These are phyloP conservation scores for Zoanthus sansibaricus DNA, from an alignment of 92 coral and sea anemone species.

Conservation along the genomic window DNA sequence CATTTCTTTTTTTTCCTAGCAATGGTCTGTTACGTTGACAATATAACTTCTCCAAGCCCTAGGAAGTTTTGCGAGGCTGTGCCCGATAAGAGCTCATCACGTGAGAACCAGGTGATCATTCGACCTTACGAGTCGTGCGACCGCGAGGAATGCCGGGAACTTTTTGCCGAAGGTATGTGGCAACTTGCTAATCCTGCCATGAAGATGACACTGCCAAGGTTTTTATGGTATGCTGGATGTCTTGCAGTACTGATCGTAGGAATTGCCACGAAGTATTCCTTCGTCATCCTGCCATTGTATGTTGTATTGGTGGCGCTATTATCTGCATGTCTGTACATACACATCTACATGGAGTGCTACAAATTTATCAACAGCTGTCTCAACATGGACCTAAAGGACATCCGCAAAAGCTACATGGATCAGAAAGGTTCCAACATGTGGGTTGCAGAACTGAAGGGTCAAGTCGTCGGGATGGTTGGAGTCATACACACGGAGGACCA, in stretches of 20 bases:
- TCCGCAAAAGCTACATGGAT: conserved; percentile 65
- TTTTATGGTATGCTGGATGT: conserved; percentile 58
- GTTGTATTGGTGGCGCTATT: conserved; percentile 53
- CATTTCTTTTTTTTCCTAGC: background rate
- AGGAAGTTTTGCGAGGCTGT: background rate
- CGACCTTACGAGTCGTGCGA: conserved; percentile 73
- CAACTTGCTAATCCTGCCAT: conserved; percentile 72
- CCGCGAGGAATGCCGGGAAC: conserved; percentile 67
- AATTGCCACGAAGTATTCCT: conserved; percentile 66
- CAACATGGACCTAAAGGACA: conserved; percentile 71
- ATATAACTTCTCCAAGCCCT: background rate
- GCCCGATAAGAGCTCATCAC: background rate
- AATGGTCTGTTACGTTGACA: conserved; percentile 26
- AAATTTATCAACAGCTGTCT: conserved; percentile 76
- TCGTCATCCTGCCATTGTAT: conserved; percentile 67
- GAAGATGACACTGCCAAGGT: conserved; percentile 69
- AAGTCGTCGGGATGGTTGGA: conserved; percentile 90
- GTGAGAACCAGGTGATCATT: conserved; percentile 50
- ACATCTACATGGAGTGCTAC: conserved; percentile 77
- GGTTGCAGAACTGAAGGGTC: conserved; percentile 85
- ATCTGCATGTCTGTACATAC: conserved; percentile 74
- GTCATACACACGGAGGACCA: conserved; percentile 61
- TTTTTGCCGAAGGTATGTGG: conserved; percentile 86
- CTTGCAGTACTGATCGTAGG: conserved; percentile 56
- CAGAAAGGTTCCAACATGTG: conserved; percentile 69